Percentiles rank a stretch among this genome's conserved stretches.
Evolutionary conservation across 2,113 vertebrate genomes (phyloP).

Genomic region (Leptobrachium leishanense): DNA sequence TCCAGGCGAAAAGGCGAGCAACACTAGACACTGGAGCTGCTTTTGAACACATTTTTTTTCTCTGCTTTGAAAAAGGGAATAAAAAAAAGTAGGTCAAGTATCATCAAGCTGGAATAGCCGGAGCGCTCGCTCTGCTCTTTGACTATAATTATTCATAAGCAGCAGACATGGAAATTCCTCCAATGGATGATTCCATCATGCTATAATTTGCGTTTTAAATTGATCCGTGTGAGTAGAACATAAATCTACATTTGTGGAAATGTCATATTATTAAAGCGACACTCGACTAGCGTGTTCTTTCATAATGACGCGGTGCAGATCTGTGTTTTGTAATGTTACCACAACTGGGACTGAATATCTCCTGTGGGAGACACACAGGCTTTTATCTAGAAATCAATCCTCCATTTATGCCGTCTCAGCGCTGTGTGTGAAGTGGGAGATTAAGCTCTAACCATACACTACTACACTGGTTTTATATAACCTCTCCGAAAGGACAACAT

Average conservation of each 20-base stretch:
- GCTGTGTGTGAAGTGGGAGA: conserved; percentile 66
- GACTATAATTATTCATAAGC: conserved; percentile 36
- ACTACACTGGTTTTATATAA: no score
- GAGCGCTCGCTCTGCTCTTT: conserved; percentile 44
- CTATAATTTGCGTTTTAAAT: conserved; percentile 6
- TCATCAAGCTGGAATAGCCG: background rate
- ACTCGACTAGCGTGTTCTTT: background rate
- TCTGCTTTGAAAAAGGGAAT: conserved; percentile 27
- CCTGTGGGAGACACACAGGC: conserved; percentile 62
- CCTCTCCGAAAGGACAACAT: no score
- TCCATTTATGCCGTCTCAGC: conserved; percentile 71
- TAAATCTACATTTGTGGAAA: background rate
- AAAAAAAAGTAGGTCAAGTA: conserved; percentile 49
- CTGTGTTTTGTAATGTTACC: conserved; percentile 54
- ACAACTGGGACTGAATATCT: conserved; percentile 56
- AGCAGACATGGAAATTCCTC: background rate
- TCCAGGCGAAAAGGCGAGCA: background rate
- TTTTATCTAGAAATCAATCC: conserved; percentile 71
- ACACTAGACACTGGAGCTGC: background rate
- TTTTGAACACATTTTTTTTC: background rate
- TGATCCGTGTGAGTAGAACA: background rate
- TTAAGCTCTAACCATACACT: background rate
- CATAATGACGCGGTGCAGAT: background rate
- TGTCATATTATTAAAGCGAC: background rate
- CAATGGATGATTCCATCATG: background rate